Evolutionary conservation across 2,113 vertebrate genomes (phyloP).

Genomic region (Epinephelus fuscoguttatus): DNA sequence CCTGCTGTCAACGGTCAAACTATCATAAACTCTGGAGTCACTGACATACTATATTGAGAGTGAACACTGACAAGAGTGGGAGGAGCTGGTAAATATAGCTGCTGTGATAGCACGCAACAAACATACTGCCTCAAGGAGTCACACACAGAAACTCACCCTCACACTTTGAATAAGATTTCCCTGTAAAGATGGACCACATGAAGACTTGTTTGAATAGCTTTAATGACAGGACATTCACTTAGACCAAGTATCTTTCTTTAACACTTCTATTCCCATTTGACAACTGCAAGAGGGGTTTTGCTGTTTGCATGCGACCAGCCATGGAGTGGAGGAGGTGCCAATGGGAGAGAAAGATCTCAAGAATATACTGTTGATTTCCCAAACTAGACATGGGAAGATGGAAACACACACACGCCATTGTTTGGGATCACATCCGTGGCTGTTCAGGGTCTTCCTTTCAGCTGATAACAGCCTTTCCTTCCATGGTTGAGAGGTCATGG

Average conservation of each 20-base stretch:
- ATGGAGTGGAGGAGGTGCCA: background rate
- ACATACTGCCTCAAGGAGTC: background rate
- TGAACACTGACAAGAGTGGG: background rate
- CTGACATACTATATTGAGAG: background rate
- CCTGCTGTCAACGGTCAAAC: background rate
- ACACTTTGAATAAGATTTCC: conserved; percentile 10
- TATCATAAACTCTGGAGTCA: background rate
- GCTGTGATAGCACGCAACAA: background rate
- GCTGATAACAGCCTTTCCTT: conserved; percentile 26
- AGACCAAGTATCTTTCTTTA: background rate
- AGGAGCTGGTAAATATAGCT: background rate
- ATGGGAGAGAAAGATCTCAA: background rate
- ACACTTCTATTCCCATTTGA: background rate
- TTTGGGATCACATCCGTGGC: background rate
- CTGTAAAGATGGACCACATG: background rate
- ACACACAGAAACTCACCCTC: background rate
- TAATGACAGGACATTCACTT: too few relatives aligned
- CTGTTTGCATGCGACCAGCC: background rate
- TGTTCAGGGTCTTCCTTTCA: background rate
- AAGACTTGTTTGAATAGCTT: background rate
- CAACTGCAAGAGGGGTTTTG: background rate
- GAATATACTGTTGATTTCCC: background rate
- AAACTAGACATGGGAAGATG: background rate
- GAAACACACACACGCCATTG: conserved; percentile 7
- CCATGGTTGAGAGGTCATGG: conserved; percentile 18